A percentile compares a stretch with the other conserved stretches of the same genome.
Evolutionary conservation across 2,797 vertebrate genomes (phyloP).

Genomic region (Ctenosaura bakeri): DNA sequence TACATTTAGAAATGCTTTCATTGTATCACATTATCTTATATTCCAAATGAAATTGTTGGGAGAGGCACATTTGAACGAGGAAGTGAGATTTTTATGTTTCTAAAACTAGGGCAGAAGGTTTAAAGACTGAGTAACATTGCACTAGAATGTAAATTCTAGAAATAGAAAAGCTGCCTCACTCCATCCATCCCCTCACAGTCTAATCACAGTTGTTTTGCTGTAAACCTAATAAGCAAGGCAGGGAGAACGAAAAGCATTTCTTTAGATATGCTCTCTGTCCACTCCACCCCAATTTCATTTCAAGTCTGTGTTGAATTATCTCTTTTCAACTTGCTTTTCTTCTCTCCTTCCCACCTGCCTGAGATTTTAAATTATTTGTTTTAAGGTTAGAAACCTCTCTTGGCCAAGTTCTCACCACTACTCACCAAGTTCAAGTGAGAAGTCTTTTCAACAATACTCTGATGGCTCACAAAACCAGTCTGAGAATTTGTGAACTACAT

Average conservation of each 20-base stretch:
- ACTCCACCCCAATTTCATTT: constrained; percentile 61
- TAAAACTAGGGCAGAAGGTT: no score
- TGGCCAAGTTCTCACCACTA: no score
- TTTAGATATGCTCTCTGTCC: constrained; percentile 42
- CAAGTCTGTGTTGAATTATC: constrained; percentile 58
- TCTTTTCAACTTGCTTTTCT: constrained; percentile 66
- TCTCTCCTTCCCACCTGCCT: constrained; percentile 11
- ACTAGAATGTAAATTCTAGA: constrained; percentile 72
- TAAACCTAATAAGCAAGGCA: constrained; percentile 50
- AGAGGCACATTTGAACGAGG: background rate
- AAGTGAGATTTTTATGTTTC: background rate
- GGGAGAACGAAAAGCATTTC: constrained; percentile 50
- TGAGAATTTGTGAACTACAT: constrained; percentile 62
- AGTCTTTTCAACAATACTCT: constrained; percentile 68
- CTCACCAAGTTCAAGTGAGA: constrained; percentile 68
- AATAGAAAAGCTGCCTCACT: constrained; percentile 59
- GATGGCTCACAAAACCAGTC: constrained; percentile 67
- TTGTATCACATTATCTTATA: no score
- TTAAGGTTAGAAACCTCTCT: constrained; percentile 62
- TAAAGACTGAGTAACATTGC: background rate
- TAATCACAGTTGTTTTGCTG: constrained; percentile 68
- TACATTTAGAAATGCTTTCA: no score
- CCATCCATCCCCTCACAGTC: background rate
- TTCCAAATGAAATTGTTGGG: no score
- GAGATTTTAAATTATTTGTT: constrained; percentile 65